Conservation (phyloP, 2,888 invertebrate species). For the Drosophila meridionalis region DNA sequence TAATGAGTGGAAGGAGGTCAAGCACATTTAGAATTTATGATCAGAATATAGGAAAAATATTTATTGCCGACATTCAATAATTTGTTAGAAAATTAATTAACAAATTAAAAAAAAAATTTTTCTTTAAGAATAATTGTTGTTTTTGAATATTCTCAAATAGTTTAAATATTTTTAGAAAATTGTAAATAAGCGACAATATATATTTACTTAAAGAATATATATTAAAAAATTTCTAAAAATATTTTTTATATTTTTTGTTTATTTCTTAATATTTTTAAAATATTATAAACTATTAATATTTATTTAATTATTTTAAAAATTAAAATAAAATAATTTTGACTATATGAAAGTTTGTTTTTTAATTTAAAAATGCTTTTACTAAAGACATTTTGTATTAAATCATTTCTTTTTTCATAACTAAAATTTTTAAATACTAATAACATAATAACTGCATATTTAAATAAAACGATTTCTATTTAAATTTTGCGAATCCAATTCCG, state of each 20-base stretch:
- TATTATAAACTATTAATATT: too few species aligned
- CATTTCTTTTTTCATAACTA: background rate
- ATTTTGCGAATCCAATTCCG: background rate
- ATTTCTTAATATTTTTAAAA: background rate
- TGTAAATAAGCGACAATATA: background rate
- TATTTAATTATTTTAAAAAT: background rate
- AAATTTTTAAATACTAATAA: background rate
- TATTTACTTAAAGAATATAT: too few species aligned
- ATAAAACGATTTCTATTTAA: background rate
- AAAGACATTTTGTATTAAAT: too few species aligned
- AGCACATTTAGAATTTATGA: conserved; percentile 9
- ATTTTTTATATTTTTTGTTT: too few species aligned
- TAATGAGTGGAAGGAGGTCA: conserved; percentile 32
- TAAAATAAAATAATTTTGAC: background rate
- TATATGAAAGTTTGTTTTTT: background rate
- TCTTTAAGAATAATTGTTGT: too few species aligned
- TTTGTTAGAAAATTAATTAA: background rate
- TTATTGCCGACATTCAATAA: background rate
- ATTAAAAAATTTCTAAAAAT: too few species aligned
- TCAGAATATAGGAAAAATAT: background rate
- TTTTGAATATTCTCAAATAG: too few species aligned
- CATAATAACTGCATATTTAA: background rate
- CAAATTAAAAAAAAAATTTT: background rate
- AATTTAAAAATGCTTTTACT: too few species aligned
- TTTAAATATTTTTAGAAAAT: background rate